These are phyloP conservation scores for Nasonia vitripennis DNA, from an alignment of 1,140 invertebrate species.

Conservation along the genomic window DNA sequence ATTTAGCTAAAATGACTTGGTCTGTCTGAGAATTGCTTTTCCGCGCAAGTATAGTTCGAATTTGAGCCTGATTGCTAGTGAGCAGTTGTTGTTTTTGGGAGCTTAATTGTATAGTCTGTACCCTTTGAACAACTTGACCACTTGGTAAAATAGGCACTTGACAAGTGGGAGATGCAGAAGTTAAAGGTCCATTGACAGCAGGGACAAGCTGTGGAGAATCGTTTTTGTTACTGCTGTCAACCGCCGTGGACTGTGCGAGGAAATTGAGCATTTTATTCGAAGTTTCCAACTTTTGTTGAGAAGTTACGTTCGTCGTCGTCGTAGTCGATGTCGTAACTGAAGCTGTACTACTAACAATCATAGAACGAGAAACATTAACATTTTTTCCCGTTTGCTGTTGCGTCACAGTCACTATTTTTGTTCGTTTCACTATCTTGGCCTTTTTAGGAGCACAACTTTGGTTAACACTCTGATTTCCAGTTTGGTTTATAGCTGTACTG, in stretches of 20 bases:
- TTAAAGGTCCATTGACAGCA: constrained; percentile 59
- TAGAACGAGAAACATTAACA: constrained; percentile 64
- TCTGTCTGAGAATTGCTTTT: constrained; percentile 71
- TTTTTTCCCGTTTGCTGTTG: constrained; percentile 60
- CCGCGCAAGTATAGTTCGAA: constrained; percentile 71
- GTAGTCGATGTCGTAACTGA: constrained; percentile 24
- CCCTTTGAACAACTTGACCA: constrained; percentile 67
- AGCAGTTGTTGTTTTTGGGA: constrained; percentile 70
- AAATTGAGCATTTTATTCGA: constrained; percentile 60
- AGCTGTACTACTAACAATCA: constrained; percentile 42
- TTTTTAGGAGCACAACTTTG: constrained; percentile 63
- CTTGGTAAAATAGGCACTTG: constrained; percentile 62
- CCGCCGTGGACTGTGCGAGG: constrained; percentile 57
- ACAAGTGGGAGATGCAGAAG: constrained; percentile 56
- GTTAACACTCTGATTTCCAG: constrained; percentile 49
- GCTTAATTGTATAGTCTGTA: constrained; percentile 69
- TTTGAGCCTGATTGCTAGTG: constrained; percentile 74
- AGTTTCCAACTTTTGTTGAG: constrained; percentile 62
- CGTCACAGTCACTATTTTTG: constrained; percentile 64
- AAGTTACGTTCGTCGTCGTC: constrained; percentile 55
- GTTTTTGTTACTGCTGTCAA: constrained; percentile 64
- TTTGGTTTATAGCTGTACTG: constrained; percentile 28
- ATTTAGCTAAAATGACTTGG: constrained; percentile 70
- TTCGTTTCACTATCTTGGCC: constrained; percentile 68
- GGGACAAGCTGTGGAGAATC: constrained; percentile 60